Evolutionary conservation across 2,888 invertebrate species (phyloP), one percentile per base, ranked within the genome.

Genomic region (Ochropacha duplaris): DNA sequence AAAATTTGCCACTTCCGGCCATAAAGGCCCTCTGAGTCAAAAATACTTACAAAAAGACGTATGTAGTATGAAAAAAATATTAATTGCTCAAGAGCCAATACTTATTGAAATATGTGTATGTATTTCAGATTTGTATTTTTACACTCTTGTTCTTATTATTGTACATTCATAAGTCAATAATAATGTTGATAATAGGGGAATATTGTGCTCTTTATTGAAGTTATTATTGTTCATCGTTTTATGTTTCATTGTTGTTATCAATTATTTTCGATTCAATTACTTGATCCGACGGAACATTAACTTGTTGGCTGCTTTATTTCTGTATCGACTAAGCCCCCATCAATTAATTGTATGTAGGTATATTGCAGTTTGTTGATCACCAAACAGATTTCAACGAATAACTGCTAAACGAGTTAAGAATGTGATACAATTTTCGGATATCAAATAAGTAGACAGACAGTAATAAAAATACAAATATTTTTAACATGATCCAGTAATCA

Each of bases 401-500:
- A 12, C 12, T 31, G n/a, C n/a, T n/a, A n/a, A n/a, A n/a, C n/a
- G 31, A 31, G 19, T 19, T 8, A 16, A 44, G 9, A 19, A 44
- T 19, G 16, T 19, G 39, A 2, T 19, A 19, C n/a, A 44, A 16
- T 19, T 44, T 39, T 19, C n/a, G 9, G 4, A 19, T 44, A 44
- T 19, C n/a, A 1, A 44, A 36, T 36, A 36, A 1, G 39, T n/a
- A 44, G 19, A 19, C 44, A 44, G 19, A n/a, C 16, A 36, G 14
- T 16, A 50, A 16, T 4, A n/a, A 28, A 28, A 50, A 24, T 22
- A 19, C 64, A 64, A 66, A 64, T 74, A 63, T 69, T 74, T 78
- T 74, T 74, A 0, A 67, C 79, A 78, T 74, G 74, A 76, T 72
- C 65, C 71, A 66, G 73, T 76, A 78, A 78, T 80, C 76, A 73